Conservation (phyloP, 1,140 invertebrate genomes). For the Heliothis virescens region DNA sequence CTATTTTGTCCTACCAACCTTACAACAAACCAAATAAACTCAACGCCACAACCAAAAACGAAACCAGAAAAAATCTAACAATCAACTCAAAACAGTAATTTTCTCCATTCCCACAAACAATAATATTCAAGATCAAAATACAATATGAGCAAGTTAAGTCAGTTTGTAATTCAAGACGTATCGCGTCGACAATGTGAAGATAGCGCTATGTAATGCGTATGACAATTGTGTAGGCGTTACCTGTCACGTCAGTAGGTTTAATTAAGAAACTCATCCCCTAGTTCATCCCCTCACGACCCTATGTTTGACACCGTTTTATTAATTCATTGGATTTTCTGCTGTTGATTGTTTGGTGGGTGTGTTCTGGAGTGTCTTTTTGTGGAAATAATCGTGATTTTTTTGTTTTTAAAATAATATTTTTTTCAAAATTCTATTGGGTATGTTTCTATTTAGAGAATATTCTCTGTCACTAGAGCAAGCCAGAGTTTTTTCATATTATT, state of each 20-base stretch:
- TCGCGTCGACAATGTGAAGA: conserved; percentile 54
- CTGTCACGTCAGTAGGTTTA: conserved; percentile 67
- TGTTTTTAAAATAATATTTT: too few relatives aligned
- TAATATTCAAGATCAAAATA: conserved; percentile 22
- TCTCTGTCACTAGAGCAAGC: neutral
- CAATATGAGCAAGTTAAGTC: conserved; percentile 7
- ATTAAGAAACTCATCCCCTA: conserved; percentile 63
- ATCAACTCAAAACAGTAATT: neutral
- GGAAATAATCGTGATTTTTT: neutral
- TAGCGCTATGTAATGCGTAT: neutral
- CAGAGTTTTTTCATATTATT: too few relatives aligned
- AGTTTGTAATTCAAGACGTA: conserved; percentile 10
- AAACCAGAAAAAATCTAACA: neutral
- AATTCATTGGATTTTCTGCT: conserved; percentile 38
- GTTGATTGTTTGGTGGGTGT: neutral
- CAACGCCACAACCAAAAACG: too few relatives aligned
- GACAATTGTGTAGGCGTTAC: conserved; percentile 62
- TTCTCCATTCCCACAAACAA: neutral
- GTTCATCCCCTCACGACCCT: conserved; percentile 61
- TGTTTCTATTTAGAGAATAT: neutral
- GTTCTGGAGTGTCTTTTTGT: neutral
- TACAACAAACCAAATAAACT: too few relatives aligned
- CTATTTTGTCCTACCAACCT: too few relatives aligned
- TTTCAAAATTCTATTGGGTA: neutral
- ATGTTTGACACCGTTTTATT: conserved; percentile 46